Percentiles rank a stretch among this genome's conserved stretches.
Evolutionary conservation across 2,113 vertebrate genomes (phyloP).

Genomic region (Apodemus speciosus): DNA sequence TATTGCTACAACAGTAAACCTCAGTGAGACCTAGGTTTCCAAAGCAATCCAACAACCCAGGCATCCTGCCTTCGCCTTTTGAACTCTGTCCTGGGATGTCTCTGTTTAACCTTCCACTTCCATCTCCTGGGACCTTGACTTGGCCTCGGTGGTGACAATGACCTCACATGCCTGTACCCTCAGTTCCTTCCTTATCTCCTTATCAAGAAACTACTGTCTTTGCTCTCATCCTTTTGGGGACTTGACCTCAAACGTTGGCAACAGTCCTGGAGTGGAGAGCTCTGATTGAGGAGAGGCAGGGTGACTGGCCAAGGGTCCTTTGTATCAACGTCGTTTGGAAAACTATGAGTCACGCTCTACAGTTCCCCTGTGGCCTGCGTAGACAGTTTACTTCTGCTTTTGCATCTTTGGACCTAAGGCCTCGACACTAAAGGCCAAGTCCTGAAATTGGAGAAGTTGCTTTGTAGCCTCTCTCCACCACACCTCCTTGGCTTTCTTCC

Average conservation of each 20-base stretch:
- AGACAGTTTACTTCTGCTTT: background rate
- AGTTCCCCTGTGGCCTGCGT: background rate
- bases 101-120: background rate
- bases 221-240: conserved; percentile 39
- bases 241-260: conserved; percentile 60
- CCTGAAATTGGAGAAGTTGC: conserved; percentile 8
- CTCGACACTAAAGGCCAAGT: background rate
- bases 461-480: background rate
- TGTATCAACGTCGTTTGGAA: conserved; percentile 6
- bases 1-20: conserved; percentile 47
- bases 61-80: background rate
- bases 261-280: conserved; percentile 26
- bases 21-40: background rate
- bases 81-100: conserved; percentile 62
- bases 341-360: background rate
- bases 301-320: conserved; percentile 33
- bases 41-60: conserved; percentile 18
- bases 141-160: background rate
- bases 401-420: background rate
- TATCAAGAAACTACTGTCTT: conserved; percentile 65
- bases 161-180: background rate
- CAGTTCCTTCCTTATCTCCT: conserved; percentile 55
- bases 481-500: background rate
- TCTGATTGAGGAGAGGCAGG: conserved; percentile 5
- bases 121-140: background rate